A percentile compares a stretch with the other conserved stretches of the same genome.
Conservation (phyloP, 2,113 vertebrate genomes). For the Callithrix jacchus region DNA sequence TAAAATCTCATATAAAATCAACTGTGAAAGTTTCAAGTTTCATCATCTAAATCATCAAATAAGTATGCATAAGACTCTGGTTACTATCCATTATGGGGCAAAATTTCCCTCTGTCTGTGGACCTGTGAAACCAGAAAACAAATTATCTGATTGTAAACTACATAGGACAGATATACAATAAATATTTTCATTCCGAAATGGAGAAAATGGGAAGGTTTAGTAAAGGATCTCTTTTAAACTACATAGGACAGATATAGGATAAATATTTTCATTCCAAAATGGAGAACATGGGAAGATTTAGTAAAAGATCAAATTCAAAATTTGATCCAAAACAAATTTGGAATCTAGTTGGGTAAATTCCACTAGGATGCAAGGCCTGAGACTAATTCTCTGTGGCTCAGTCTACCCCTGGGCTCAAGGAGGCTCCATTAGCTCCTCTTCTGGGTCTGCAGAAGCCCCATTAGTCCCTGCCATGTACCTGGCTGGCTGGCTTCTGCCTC, state of each 20-base stretch:
- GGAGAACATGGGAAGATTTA: not conserved
- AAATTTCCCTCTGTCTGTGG: not conserved
- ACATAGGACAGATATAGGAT: not conserved
- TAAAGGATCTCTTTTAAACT: not conserved
- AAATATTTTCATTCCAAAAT: not conserved
- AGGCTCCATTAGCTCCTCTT: not conserved
- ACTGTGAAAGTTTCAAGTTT: not conserved
- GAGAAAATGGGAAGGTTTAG: not conserved
- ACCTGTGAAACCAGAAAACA: not conserved
- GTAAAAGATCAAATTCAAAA: not conserved
- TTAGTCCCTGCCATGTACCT: not conserved
- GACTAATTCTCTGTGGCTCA: not conserved
- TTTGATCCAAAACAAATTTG: not conserved
- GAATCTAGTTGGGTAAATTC: not conserved
- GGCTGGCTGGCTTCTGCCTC: not conserved
- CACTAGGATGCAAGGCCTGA: not conserved
- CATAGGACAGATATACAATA: not conserved
- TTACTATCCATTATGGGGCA: not conserved
- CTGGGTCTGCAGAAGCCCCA: too few relatives aligned
- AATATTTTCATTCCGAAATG: not conserved
- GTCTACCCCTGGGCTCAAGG: not conserved
- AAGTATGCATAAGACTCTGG: not conserved
- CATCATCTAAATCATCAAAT: not conserved
- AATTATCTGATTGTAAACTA: not conserved
- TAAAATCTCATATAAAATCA: not conserved